These are phyloP conservation scores for Mythimna vitellina DNA, from an alignment of 2,888 invertebrate genomes.

Conservation along the genomic window DNA sequence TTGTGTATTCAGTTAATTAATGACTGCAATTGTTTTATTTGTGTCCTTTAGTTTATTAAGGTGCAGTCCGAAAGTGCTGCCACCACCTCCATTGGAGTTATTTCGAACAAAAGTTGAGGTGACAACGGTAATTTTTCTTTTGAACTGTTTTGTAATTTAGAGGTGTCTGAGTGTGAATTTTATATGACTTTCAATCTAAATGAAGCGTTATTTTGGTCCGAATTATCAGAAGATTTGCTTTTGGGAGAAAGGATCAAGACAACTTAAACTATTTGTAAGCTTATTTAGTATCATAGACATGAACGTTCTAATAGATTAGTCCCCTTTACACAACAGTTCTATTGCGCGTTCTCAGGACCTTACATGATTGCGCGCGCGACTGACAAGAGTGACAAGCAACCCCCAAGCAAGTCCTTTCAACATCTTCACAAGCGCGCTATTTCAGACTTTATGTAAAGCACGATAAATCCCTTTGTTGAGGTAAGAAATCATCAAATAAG, in stretches of 20 bases:
- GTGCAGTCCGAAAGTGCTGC: constrained; percentile 58
- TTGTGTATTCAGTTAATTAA: constrained; percentile 81
- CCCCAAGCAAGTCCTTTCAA: too few relatives aligned
- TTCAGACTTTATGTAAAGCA: too few relatives aligned
- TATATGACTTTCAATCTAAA: neutral
- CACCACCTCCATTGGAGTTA: constrained; percentile 56
- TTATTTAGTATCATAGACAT: too few relatives aligned
- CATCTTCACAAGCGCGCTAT: too few relatives aligned
- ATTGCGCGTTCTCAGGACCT: too few relatives aligned
- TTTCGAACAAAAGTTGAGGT: constrained; percentile 60
- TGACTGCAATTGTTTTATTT: constrained; percentile 76
- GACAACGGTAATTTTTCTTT: constrained; percentile 31
- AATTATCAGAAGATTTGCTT: neutral
- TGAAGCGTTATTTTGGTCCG: too few relatives aligned
- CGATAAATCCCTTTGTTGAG: too few relatives aligned
- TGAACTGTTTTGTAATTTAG: neutral
- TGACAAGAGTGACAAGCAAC: too few relatives aligned
- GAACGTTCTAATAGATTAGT: too few relatives aligned
- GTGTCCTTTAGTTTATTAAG: constrained; percentile 70
- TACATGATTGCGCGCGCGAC: too few relatives aligned
- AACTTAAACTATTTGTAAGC: neutral
- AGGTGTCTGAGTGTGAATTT: neutral
- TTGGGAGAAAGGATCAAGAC: neutral
- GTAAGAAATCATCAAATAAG: too few relatives aligned
- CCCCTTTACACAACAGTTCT: too few relatives aligned